Evolutionary conservation across 2,888 invertebrate species (phyloP).

Genomic region (Lamproptera curius): DNA sequence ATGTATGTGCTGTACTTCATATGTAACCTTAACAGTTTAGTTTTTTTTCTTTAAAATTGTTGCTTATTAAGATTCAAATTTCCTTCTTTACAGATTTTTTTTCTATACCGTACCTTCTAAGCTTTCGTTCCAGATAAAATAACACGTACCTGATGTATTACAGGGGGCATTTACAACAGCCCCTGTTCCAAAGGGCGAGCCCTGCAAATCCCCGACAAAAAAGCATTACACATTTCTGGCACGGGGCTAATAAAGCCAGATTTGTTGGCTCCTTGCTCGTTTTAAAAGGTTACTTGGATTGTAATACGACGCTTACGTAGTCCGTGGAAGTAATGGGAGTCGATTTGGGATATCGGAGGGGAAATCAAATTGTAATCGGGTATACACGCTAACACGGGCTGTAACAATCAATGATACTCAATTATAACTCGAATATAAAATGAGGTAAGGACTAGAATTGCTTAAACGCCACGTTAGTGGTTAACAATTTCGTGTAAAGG

Average conservation of each 20-base stretch:
- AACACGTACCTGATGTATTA: neutral
- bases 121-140: too few species aligned
- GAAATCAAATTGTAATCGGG: conserved; percentile 19
- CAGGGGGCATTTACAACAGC: neutral
- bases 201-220: conserved; percentile 7
- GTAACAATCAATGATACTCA: conserved; percentile 1
- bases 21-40: too few species aligned
- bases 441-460: neutral
- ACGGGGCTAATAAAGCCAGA: conserved; percentile 20
- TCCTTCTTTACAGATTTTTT: too few species aligned
- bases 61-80: too few species aligned
- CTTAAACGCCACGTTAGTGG: neutral
- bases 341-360: conserved; percentile 17
- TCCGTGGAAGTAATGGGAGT: conserved; percentile 8
- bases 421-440: conserved; percentile 7
- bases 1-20: too few species aligned
- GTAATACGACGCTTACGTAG: conserved; percentile 10
- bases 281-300: conserved; percentile 10
- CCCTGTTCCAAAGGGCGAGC: neutral
- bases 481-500: neutral
- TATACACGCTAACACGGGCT: conserved; percentile 11
- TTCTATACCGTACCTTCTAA: too few species aligned
- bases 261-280: conserved; percentile 15
- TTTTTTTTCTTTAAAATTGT: too few species aligned
- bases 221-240: conserved; percentile 15